Evolutionary conservation across 2,888 invertebrate species (phyloP), one percentile per base, ranked within the genome.

Genomic region (Antheraea yamamai): DNA sequence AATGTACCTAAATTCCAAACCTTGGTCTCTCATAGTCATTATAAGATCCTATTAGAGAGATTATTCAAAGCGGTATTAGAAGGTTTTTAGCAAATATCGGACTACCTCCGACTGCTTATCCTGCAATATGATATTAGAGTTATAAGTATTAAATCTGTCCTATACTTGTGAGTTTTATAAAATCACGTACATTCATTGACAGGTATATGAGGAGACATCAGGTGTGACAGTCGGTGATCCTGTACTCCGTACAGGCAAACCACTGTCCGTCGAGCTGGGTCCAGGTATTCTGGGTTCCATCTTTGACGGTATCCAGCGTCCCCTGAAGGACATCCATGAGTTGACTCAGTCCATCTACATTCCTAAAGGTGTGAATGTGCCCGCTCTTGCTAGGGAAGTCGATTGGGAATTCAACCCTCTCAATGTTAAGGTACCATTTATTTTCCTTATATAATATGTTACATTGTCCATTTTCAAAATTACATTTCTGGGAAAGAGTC

Each of bases 211-310:
- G 90, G 98, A 98, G 94, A 98, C 98, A 82, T 99, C 99, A 74
- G 99, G 99, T 84, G 99, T 99, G 70, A 99, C 99, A 7, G 99
- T 99, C 18, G 99, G 99, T 52, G 99, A 99, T 95, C 99, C 99
- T 74, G 99, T 99, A 30, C 95, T 99, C 81, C 96, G 99, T 86
- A 99, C 99, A 0, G 99, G 99, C 82, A 99, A 99, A 93, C 99
- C 99, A 0, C 95, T 99, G 75, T 99, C 99, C 10, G 99, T 99
- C 64, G 99, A 99, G 92, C 95, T 99, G 76, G 99, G 99, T 12
- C 99, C 99, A 74, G 99, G 99, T 88, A 99, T 99, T 92, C 97
- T 99, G 96, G 99, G 98, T 81, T 99, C 98, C 91, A 99, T 99
- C 95, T 99, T 99, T 95, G 99, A 99, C 95, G 99, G 99, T 95